A percentile compares a stretch with the other conserved stretches of the same genome.
These are phyloP conservation scores for Enteromius unitaeniatus DNA, from an alignment of 2,797 vertebrate genomes.

Conservation along the genomic window DNA sequence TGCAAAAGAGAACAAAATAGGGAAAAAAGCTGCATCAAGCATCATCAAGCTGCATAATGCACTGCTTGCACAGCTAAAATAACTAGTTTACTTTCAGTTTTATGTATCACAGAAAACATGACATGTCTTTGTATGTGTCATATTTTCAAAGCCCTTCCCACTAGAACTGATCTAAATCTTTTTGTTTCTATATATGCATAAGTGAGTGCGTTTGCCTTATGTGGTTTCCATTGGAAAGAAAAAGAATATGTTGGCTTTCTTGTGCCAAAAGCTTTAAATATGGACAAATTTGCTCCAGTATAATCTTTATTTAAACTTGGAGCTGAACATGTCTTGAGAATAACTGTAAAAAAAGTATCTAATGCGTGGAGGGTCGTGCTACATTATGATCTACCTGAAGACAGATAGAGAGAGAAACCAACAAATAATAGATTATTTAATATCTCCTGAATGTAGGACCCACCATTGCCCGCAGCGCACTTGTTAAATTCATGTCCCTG, in stretches of 20 bases:
- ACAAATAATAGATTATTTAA: slow-evolving; percentile 63
- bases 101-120: background rate
- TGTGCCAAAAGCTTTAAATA: background rate
- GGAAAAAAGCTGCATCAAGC: too few relatives aligned
- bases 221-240: slow-evolving; percentile 4
- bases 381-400: slow-evolving; percentile 38
- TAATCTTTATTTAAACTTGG: slow-evolving; percentile 90
- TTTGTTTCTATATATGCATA: slow-evolving; percentile 28
- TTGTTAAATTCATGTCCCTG: slow-evolving; percentile 92
- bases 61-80: background rate
- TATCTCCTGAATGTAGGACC: slow-evolving; percentile 82
- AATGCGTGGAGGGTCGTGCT: background rate
- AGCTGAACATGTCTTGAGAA: slow-evolving; percentile 47
- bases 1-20: too few relatives aligned
- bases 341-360: slow-evolving; percentile 71
- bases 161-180: slow-evolving; percentile 48
- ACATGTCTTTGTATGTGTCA: slow-evolving; percentile 4
- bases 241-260: slow-evolving; percentile 60
- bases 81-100: slow-evolving; percentile 6
- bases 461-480: slow-evolving; percentile 85
- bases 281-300: background rate
- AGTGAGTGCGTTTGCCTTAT: slow-evolving; percentile 36
- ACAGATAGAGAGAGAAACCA: slow-evolving; percentile 28
- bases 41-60: background rate
- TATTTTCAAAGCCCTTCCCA: slow-evolving; percentile 18